Percentiles rank a stretch among this genome's conserved stretches.
These are phyloP conservation scores for Megastigmus dorsalis DNA, from an alignment of 2,888 invertebrate genomes.

Conservation along the genomic window DNA sequence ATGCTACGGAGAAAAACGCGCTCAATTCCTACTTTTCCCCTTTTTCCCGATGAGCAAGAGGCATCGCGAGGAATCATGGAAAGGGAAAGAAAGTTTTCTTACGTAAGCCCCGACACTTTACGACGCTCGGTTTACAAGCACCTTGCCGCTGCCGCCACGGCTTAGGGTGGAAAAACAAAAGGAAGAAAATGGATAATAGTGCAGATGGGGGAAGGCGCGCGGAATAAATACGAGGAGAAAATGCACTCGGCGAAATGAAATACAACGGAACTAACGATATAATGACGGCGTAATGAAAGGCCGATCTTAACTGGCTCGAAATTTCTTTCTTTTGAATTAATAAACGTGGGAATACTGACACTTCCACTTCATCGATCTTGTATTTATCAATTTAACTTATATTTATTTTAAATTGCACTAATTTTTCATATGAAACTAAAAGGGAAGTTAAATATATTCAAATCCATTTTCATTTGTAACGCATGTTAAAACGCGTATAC, in stretches of 20 bases:
- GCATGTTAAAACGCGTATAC: too few relatives aligned
- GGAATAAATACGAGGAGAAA: background rate
- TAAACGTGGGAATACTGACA: too few relatives aligned
- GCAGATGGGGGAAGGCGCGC: background rate
- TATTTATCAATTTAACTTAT: too few relatives aligned
- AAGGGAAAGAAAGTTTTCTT: conserved; percentile 33
- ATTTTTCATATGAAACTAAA: too few relatives aligned
- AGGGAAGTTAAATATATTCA: too few relatives aligned
- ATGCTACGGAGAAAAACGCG: too few relatives aligned
- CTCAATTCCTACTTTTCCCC: too few relatives aligned
- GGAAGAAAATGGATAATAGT: conserved; percentile 1
- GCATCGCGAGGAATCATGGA: background rate
- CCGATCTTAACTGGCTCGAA: too few relatives aligned
- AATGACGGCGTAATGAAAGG: background rate
- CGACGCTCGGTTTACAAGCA: conserved; percentile 19
- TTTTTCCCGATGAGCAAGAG: background rate
- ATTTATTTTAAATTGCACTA: too few relatives aligned
- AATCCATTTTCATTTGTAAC: too few relatives aligned
- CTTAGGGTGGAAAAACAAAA: conserved; percentile 26
- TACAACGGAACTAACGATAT: conserved; percentile 6
- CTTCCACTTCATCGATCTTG: too few relatives aligned
- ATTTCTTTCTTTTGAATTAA: too few relatives aligned
- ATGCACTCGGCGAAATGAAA: background rate
- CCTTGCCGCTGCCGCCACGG: background rate
- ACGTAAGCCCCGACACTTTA: conserved; percentile 28